Evolutionary conservation across 2,888 invertebrate species (phyloP).

Genomic region (Melikaiella ostensackeni): DNA sequence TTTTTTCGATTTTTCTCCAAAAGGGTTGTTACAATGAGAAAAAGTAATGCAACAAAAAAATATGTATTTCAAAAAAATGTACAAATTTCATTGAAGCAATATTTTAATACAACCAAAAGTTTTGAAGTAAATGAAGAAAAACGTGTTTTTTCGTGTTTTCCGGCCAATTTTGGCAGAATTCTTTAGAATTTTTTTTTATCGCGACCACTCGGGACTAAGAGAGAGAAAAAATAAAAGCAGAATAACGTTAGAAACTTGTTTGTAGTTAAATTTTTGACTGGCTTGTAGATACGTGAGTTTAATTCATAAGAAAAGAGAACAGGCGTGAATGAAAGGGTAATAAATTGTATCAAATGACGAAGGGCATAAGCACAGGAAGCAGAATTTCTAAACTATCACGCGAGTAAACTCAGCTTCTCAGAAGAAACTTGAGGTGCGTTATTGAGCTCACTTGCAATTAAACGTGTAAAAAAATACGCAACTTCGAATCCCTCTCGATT

Average conservation of each 20-base stretch:
- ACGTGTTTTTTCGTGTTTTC: too few relatives aligned
- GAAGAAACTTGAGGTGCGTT: constrained; percentile 57
- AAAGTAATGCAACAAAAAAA: too few relatives aligned
- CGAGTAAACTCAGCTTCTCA: constrained; percentile 49
- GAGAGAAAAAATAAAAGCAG: too few relatives aligned
- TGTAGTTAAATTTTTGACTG: neutral
- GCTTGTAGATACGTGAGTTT: neutral
- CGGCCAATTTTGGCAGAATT: too few relatives aligned
- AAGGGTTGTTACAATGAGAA: too few relatives aligned
- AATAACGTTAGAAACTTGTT: neutral
- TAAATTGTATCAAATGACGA: constrained; percentile 28
- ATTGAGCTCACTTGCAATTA: constrained; percentile 50
- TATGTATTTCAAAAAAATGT: too few relatives aligned
- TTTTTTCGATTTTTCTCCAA: too few relatives aligned
- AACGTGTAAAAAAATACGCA: constrained; percentile 33
- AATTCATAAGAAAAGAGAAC: neutral
- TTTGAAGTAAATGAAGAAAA: too few relatives aligned
- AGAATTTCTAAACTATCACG: constrained; percentile 41
- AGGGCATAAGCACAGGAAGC: constrained; percentile 27
- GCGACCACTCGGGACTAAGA: too few relatives aligned
- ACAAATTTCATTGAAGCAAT: too few relatives aligned
- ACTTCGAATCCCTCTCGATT: constrained; percentile 43
- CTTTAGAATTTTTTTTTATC: too few relatives aligned
- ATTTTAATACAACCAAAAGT: too few relatives aligned
- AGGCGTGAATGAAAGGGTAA: constrained; percentile 23